Base-by-base conservation (phyloP, 64 coral and sea anemone genomes). In the Platygyra sinensis region DNA sequence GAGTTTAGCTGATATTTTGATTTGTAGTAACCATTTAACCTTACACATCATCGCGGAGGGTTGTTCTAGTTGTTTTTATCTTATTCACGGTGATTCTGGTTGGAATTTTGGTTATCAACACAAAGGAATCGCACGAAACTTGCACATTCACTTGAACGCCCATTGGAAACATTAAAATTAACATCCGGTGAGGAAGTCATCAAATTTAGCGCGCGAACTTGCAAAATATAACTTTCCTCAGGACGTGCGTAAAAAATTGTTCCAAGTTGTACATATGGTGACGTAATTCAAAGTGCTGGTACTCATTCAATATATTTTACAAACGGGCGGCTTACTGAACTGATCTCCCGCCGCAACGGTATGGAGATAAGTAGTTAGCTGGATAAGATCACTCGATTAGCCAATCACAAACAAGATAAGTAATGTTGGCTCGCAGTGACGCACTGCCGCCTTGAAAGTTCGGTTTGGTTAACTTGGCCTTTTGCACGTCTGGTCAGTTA, bases 381-480 rank as follows among this genome's bases (percentile, higher is more conserved):
- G 33, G 81, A 85, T 85, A 85, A 85, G 24, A 85, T 85, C 81
- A 64, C 12, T 72, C 6, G 2, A 38, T 72, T 50, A 51, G 38
- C 81, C 81, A 85, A 85, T 85, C 81, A 85, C 62, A 72, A 28
- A 39, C 62, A 28, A 71, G 63, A 72, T 85, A 71, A 85, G 62
- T 63, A 28, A 85, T 36, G 42, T 60, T 67, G 62, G 81, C 63
- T 85, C 24, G 81, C 38, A 50, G 62, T 85, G 81, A 85, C 81
- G 81, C 38, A 69, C 63, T 85, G 81, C 62, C 81, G 63, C 33
- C 38, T 71, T 85, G 62, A 69, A 72, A 64, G 36, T 42, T 85
- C 62, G 62, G 24, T 85, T 85, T 85, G 24, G 62, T 85, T 85
- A 85, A 85, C 81, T 85, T 71, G 81, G 62, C 81, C 62, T 85